phyloP scores from a whole-genome alignment of 2,888 invertebrate genomes.

The Drosophila nigricruria region DNA sequence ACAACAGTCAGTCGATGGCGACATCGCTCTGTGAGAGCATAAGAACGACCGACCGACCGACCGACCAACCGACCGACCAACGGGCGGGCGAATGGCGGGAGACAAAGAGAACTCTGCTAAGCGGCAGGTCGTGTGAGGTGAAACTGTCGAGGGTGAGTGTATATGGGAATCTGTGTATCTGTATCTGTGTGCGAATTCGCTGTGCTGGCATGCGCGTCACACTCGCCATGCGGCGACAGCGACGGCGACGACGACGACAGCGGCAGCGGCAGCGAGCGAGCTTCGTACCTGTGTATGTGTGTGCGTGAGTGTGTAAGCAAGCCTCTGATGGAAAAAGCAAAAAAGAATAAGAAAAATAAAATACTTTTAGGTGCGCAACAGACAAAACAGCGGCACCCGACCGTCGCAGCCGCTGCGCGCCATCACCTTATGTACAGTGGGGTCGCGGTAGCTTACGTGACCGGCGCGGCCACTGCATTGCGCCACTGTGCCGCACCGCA shows the following conservation, averaged over 20 bases:
- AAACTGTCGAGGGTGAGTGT: slow-evolving; percentile 34
- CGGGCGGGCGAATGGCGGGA: slow-evolving; percentile 25
- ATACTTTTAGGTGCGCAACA: slow-evolving; percentile 50
- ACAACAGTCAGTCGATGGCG: slow-evolving; percentile 30
- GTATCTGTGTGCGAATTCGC: slow-evolving; percentile 56
- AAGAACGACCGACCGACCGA: slow-evolving; percentile 21
- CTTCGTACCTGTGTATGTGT: slow-evolving; percentile 19
- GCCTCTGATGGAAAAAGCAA: slow-evolving; percentile 13
- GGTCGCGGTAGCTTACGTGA: slow-evolving; percentile 52
- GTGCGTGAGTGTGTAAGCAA: slow-evolving; percentile 6
- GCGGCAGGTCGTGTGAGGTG: slow-evolving; percentile 68
- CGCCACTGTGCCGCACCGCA: slow-evolving; percentile 59
- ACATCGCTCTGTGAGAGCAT: slow-evolving; percentile 45
- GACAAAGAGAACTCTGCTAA: slow-evolving; percentile 22
- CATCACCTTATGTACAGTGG: slow-evolving; percentile 55
- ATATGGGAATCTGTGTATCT: slow-evolving; percentile 10
- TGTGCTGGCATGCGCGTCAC: slow-evolving; percentile 73
- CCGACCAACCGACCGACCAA: slow-evolving; percentile 14
- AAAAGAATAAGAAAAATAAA: slow-evolving; percentile 3
- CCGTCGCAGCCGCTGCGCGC: slow-evolving; percentile 20
- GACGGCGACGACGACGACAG: slow-evolving; percentile 19
- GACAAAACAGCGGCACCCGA: slow-evolving; percentile 47
- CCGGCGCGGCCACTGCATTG: slow-evolving; percentile 57
- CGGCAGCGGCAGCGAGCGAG: neutral
- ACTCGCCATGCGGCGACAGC: slow-evolving; percentile 57